A percentile compares a stretch with the other conserved stretches of the same genome.
Evolutionary conservation across 2,113 vertebrate species (phyloP).

Genomic region (Origma solitaria): DNA sequence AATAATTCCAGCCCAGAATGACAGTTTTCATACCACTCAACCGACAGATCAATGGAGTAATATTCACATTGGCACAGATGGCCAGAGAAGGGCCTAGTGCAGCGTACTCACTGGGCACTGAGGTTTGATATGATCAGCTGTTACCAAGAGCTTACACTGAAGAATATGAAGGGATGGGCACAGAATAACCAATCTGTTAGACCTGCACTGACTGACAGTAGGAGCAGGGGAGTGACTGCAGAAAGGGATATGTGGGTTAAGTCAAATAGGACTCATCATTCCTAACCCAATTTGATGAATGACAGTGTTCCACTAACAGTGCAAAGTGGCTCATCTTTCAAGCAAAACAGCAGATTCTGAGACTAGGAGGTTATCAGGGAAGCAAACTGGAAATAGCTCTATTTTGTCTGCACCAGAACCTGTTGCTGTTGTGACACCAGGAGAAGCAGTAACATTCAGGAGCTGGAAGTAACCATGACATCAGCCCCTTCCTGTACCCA

Average conservation of each 20-base stretch:
- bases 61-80: not conserved
- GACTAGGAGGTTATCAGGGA: not conserved
- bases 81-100: not conserved
- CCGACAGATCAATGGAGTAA: not conserved
- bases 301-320: not conserved
- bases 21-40: not conserved
- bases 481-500: not conserved
- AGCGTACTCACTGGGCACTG: not conserved
- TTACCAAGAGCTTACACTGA: not conserved
- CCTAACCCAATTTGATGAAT: not conserved
- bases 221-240: not conserved
- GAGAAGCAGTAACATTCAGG: not conserved
- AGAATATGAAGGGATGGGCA: not conserved
- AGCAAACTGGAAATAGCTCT: not conserved
- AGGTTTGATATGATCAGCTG: not conserved
- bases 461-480: fast-evolving
- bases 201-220: not conserved
- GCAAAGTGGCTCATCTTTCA: not conserved
- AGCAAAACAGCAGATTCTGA: not conserved
- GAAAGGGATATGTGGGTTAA: not conserved
- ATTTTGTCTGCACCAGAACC: not conserved
- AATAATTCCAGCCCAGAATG: not conserved
- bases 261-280: not conserved
- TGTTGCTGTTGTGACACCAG: not conserved
- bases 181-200: not conserved